Base-by-base conservation (phyloP, 2,797 vertebrate species). In the Hafferia zeledoni region DNA sequence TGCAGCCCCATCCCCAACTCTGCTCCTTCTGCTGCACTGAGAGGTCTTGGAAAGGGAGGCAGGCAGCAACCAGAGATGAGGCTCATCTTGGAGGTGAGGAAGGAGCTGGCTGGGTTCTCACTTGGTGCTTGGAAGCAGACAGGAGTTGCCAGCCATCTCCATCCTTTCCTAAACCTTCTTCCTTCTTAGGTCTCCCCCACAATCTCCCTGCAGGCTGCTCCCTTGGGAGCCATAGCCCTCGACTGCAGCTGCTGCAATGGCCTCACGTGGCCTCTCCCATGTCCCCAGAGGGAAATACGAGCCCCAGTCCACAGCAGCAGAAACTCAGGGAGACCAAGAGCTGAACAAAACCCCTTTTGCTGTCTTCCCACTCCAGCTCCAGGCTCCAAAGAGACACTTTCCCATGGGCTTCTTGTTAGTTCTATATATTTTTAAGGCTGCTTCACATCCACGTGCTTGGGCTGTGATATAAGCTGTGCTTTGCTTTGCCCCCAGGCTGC, bases 201-300 rank as follows among this genome's bases (percentile, higher is more conserved):
- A 0, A 11, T 25, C 33, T 52, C 47, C n/a, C 63, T 71, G 37
- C 16, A 67, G 56, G 35, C 47, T 6, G 14, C 60, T 44, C 28
- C 35, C 6, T 33, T 44, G 0, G 0, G 33, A 83, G 47, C 22
- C 47, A 37, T 67, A 53, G 57, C 43, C 24, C 69, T 23, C 6
- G 6, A 70, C 49, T 20, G 30, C 77, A 69, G 87, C 25, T 5
- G 3, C 81, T 43, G 18, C 60, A 47, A 2, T 27, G 69, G 59
- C 15, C 33, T 56, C 2, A 0, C 18, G 3, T 37, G 33, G 37
- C 52, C 56, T 39, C 20, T 39, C 9, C 2, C 1, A 0, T 19
- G 6, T 90, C 25, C 60, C 79, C 49, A 41, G 19, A 55, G 35
- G 70, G 69, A 55, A 67, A 69, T 6, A 7, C 1, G 7, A 46